These are phyloP conservation scores for Galerucella pusilla DNA, from an alignment of 2,888 invertebrate species.

Conservation along the genomic window DNA sequence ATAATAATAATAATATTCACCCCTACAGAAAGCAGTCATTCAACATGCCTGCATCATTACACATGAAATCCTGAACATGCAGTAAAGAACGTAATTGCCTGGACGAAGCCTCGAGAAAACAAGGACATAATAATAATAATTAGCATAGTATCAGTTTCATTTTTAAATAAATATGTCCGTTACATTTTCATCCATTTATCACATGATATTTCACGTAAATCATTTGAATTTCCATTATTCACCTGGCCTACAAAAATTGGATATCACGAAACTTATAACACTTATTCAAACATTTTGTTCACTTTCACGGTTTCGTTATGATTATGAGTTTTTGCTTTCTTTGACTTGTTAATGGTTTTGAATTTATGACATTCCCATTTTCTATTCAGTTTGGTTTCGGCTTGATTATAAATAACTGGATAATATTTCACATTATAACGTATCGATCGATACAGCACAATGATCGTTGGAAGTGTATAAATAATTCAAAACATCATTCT, in stretches of 20 bases:
- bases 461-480: not conserved
- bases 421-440: not conserved
- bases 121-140: no score
- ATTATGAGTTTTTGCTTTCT: not conserved
- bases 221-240: no score
- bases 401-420: not conserved
- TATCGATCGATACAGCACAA: not conserved
- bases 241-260: constrained; percentile 2
- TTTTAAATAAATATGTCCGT: no score
- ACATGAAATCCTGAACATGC: no score
- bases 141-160: no score
- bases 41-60: no score
- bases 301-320: constrained; percentile 13
- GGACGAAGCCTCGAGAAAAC: no score
- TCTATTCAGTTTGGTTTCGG: not conserved
- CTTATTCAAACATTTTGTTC: constrained; percentile 32
- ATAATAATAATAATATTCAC: no score
- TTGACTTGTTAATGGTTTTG: not conserved
- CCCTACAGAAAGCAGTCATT: no score
- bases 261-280: constrained; percentile 24
- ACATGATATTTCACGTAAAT: no score
- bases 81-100: no score
- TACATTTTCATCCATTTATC: no score
- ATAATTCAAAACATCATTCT: not conserved
- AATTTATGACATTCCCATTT: not conserved